phyloP scores from a whole-genome alignment of 1,140 invertebrate genomes.

The Chlorops oryzae region DNA sequence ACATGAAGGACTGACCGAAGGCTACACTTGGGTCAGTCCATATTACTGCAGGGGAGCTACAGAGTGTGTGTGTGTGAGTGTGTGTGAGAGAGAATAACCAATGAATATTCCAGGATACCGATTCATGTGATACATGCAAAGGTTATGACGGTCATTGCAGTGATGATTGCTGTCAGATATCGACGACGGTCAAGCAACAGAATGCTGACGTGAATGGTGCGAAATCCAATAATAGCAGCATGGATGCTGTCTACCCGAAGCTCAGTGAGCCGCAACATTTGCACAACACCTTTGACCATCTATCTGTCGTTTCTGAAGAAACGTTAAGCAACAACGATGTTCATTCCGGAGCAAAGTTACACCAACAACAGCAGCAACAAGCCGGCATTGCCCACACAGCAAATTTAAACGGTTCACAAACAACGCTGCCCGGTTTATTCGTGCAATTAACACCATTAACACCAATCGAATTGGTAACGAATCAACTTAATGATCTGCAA shows the following conservation, averaged over 20 bases:
- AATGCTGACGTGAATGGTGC: background rate
- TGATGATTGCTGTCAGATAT: slow-evolving; percentile 31
- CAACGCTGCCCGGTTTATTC: slow-evolving; percentile 35
- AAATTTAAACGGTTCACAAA: slow-evolving; percentile 35
- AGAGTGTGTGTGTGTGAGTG: too few species aligned
- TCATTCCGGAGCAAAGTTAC: slow-evolving; percentile 8
- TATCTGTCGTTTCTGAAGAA: slow-evolving; percentile 69
- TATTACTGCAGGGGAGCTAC: too few species aligned
- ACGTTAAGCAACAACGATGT: slow-evolving; percentile 53
- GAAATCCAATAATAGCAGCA: background rate
- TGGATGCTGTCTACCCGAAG: too few species aligned
- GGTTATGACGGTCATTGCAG: slow-evolving; percentile 34
- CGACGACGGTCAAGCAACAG: background rate
- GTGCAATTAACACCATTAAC: slow-evolving; percentile 38
- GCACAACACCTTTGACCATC: slow-evolving; percentile 56
- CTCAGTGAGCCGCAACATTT: slow-evolving; percentile 18
- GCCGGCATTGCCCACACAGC: slow-evolving; percentile 24
- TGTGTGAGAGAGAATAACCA: background rate
- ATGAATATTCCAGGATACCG: slow-evolving; percentile 32
- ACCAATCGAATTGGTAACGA: slow-evolving; percentile 41
- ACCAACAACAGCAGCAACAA: slow-evolving; percentile 26
- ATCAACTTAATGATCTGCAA: slow-evolving; percentile 42
- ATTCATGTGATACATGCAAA: slow-evolving; percentile 50
- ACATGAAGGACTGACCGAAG: too few species aligned
- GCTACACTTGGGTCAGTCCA: too few species aligned